phyloP scores from a whole-genome alignment of 2,113 vertebrate species.

The Xiphias gladius region DNA sequence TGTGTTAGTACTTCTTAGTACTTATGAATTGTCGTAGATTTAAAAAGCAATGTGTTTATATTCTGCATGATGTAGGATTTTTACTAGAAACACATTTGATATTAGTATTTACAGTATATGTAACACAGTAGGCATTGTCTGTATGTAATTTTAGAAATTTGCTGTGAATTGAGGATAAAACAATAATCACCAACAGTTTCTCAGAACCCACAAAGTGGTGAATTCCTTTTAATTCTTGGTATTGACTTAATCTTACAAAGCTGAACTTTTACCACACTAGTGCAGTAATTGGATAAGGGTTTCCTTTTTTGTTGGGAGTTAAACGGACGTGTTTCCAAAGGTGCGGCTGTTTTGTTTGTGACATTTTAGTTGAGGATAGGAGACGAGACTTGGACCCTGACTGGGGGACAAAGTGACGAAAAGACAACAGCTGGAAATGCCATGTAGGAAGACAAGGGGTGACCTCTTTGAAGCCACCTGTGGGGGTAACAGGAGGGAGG shows the following conservation, averaged over 20 bases:
- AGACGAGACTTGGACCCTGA: conserved; percentile 48
- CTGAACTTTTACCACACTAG: conserved; percentile 15
- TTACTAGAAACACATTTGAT: background rate
- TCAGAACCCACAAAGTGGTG: background rate
- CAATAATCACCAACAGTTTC: conserved; percentile 10
- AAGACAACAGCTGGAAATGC: conserved; percentile 78
- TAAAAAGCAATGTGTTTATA: background rate
- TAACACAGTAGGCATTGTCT: background rate
- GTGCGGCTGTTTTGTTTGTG: conserved; percentile 34
- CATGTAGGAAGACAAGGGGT: conserved; percentile 62
- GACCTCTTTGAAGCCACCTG: conserved; percentile 77
- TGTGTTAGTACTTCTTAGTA: conserved; percentile 2
- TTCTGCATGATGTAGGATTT: background rate
- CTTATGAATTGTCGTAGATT: background rate
- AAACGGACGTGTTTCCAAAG: conserved; percentile 13
- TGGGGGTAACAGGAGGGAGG: conserved; percentile 59
- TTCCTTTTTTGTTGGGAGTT: conserved; percentile 26
- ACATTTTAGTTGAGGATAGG: conserved; percentile 47
- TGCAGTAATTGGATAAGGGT: conserved; percentile 19
- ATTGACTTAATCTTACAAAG: conserved; percentile 20
- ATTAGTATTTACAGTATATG: background rate
- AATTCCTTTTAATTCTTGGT: background rate
- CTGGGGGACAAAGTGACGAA: conserved; percentile 35
- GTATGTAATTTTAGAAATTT: background rate
- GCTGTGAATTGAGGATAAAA: background rate